Evolutionary conservation across 2,888 invertebrate genomes (phyloP).

Genomic region (Neocrepidodera transversa): DNA sequence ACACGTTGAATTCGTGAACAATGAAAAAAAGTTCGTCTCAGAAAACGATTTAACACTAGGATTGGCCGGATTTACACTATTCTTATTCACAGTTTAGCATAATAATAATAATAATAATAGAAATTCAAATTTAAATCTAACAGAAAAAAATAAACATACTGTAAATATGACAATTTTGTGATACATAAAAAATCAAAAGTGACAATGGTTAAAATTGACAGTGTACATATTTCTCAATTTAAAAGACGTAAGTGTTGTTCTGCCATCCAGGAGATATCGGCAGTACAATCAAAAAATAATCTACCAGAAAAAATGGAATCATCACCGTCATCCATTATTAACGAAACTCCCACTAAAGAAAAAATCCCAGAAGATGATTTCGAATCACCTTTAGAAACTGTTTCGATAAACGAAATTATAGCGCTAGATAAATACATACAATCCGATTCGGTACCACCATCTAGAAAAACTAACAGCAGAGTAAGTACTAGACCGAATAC

Average conservation of each 20-base stretch:
- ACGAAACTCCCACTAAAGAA: background rate
- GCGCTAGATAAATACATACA: background rate
- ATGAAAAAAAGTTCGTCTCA: too few species aligned
- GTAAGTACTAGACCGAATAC: background rate
- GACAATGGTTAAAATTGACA: conserved; percentile 3
- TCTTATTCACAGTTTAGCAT: too few species aligned
- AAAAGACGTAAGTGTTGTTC: background rate
- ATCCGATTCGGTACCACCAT: background rate
- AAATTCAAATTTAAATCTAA: too few species aligned
- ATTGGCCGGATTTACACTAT: too few species aligned
- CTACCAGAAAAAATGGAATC: conserved; percentile 1
- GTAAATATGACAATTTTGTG: too few species aligned
- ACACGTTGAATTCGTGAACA: too few species aligned
- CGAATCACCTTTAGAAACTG: background rate
- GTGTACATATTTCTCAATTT: background rate
- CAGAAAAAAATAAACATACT: too few species aligned
- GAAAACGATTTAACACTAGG: too few species aligned
- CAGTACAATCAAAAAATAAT: background rate
- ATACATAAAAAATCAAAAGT: background rate
- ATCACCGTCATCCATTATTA: background rate
- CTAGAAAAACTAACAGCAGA: background rate
- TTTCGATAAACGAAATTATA: background rate
- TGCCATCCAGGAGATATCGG: background rate
- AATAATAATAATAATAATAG: too few species aligned
- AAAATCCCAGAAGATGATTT: background rate